Evolutionary conservation across 30 jellyfish, hydroid and myxozoan genomes (phyloP), one percentile per base, ranked within the genome.

Genomic region (Aurelia sp.): DNA sequence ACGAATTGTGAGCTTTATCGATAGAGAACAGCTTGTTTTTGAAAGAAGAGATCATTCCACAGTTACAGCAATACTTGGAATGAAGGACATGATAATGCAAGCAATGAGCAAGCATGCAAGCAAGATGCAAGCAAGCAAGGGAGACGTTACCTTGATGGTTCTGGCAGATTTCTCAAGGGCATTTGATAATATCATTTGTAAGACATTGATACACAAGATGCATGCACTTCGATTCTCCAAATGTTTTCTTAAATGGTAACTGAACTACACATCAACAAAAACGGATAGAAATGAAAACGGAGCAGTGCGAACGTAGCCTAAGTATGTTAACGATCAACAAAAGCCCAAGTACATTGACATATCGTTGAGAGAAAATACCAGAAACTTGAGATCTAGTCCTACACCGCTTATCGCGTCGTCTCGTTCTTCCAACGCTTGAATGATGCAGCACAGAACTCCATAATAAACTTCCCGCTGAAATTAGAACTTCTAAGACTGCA

Each of bases 101-200:
- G n/a, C n/a, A n/a, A n/a, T n/a, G n/a, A n/a, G n/a, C n/a, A n/a
- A n/a, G n/a, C n/a, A n/a, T n/a, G n/a, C n/a, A n/a, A n/a, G n/a
- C n/a, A n/a, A n/a, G n/a, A n/a, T n/a, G n/a, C n/a, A n/a, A n/a
- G n/a, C n/a, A n/a, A n/a, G 76, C 13, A 78, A 31, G 60, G 84
- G 91, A 0, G 91, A 90, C 35, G 84, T 90, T 31, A 81, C 95
- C 52, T 33, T 90, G 67, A 73, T 81, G 81, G 97, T 82, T 51
- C 75, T 60, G 12, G 94, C 91, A 33, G 97, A 90, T 78, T 90
- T 63, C 90, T 90, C 94, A 53, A 81, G 81, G 44, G 91, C 97
- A 61, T 90, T 90, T 58, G 95, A 90, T 48, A 82, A 95, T 24
- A 85, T 82, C 80, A 77, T 63, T 22, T 74, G 53, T 75, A 51